Conservation (phyloP, 2,113 vertebrate species). For the Amblyopsis rosae region DNA sequence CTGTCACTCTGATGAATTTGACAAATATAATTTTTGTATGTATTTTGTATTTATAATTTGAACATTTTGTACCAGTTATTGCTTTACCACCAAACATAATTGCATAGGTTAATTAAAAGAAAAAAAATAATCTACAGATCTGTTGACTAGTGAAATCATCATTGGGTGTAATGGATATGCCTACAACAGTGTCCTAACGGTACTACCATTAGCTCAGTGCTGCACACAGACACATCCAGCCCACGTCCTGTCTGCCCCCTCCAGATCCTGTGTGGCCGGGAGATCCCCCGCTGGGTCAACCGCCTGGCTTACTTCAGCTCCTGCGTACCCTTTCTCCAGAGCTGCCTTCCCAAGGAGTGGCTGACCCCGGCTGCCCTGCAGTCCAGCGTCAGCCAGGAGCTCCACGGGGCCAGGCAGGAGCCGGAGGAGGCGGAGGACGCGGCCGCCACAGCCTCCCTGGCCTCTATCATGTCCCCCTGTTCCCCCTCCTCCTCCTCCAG, state of each 20-base stretch:
- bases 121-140: no score
- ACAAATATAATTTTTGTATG: no score
- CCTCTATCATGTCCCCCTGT: slow-evolving; percentile 60
- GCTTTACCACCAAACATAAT: no score
- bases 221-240: background rate
- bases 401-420: slow-evolving; percentile 82
- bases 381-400: slow-evolving; percentile 97
- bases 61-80: no score
- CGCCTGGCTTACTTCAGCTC: slow-evolving; percentile 99
- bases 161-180: no score
- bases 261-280: slow-evolving; percentile 95
- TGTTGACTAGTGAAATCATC: no score
- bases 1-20: no score
- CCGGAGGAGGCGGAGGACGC: slow-evolving; percentile 94
- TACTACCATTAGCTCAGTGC: background rate
- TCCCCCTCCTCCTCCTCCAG: slow-evolving; percentile 66
- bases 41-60: no score
- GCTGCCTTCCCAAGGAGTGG: slow-evolving; percentile 98
- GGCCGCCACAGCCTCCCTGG: slow-evolving; percentile 81
- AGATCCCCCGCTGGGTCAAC: slow-evolving; percentile 98
- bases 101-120: no score
- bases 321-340: slow-evolving; percentile 98
- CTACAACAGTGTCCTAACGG: no score
- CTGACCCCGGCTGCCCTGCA: slow-evolving; percentile 95
- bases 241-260: background rate